Conservation (phyloP, 2,888 invertebrate genomes). For the Standfussiana lucernea region DNA sequence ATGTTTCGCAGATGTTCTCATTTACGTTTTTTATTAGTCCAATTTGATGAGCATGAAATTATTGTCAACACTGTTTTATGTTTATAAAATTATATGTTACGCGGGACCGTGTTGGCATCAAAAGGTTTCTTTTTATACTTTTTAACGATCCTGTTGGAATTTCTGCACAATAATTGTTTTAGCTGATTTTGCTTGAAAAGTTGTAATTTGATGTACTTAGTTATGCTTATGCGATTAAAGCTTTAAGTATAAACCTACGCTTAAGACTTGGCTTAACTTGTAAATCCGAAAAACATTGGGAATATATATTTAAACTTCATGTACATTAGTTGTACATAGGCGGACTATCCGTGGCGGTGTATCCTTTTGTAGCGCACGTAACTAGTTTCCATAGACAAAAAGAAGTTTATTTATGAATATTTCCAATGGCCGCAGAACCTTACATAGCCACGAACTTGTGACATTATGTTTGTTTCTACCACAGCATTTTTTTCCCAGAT, state of each 20-base stretch:
- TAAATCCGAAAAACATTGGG: too few species aligned
- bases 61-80: conserved; percentile 32
- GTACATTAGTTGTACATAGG: too few species aligned
- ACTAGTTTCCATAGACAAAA: too few species aligned
- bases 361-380: too few species aligned
- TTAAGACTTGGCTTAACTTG: too few species aligned
- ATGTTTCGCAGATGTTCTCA: conserved; percentile 28
- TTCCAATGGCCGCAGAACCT: not conserved
- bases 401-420: too few species aligned
- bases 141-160: conserved; percentile 6
- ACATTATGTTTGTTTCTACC: conserved; percentile 6
- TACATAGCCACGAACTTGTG: not conserved
- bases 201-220: not conserved
- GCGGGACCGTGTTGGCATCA: not conserved
- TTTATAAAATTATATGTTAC: conserved; percentile 31
- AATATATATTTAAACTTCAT: too few species aligned
- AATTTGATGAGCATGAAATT: conserved; percentile 30
- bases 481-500: not conserved
- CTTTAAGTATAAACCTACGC: not conserved
- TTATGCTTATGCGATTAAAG: not conserved
- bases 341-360: too few species aligned
- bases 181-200: not conserved
- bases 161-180: not conserved
- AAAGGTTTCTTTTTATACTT: not conserved
- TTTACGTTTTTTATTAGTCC: conserved; percentile 31